phyloP scores from a whole-genome alignment of 1,140 invertebrate genomes.

The Formica selysi region DNA sequence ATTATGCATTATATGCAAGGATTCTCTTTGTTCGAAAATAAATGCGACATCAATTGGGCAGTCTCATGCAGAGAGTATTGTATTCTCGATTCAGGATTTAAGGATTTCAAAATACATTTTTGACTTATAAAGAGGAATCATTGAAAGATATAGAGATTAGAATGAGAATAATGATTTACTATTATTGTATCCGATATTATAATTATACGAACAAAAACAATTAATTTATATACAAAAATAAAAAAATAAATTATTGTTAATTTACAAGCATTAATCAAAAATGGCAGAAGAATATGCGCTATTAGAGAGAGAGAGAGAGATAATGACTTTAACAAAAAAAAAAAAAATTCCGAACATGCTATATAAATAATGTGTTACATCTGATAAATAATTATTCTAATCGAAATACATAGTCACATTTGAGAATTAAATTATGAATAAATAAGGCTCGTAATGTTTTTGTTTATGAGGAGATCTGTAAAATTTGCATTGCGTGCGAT shows the following conservation, averaged over 20 bases:
- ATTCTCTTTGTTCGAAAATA: not conserved
- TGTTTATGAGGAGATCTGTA: not conserved
- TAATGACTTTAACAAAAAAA: not conserved
- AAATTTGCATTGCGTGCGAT: not conserved
- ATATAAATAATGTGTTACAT: not conserved
- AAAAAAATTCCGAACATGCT: not conserved
- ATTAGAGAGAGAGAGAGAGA: not conserved
- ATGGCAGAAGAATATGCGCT: not conserved
- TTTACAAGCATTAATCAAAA: conserved; percentile 14
- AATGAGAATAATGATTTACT: not conserved
- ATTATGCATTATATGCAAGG: conserved; percentile 7
- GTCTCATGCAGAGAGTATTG: not conserved
- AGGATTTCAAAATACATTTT: not conserved
- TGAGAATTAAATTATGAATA: not conserved
- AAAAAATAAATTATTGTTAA: not conserved
- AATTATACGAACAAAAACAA: not conserved
- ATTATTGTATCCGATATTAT: not conserved
- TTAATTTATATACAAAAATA: not conserved
- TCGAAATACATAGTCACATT: not conserved
- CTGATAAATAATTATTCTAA: not conserved
- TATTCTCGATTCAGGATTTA: not conserved
- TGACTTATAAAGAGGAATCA: not conserved
- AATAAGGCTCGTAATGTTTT: not conserved
- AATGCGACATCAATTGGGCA: conserved; percentile 14
- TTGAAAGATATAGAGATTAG: not conserved